phyloP scores from a whole-genome alignment of 2,113 vertebrate genomes.

The Rhabdomys dilectus region DNA sequence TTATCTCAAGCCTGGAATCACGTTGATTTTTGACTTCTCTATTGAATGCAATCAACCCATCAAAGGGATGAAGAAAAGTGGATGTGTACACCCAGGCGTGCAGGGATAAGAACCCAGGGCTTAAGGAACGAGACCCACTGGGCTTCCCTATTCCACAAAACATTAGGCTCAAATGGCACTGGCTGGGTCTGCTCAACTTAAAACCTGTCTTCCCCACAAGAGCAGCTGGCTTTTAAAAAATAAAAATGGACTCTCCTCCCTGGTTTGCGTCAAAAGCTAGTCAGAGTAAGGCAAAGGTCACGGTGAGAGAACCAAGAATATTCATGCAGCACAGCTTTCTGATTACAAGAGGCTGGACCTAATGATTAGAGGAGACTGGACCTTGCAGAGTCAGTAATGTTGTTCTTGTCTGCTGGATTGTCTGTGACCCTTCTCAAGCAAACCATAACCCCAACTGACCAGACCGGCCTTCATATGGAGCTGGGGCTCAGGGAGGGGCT shows the following conservation, averaged over 20 bases:
- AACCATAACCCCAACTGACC: not conserved
- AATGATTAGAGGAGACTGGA: not conserved
- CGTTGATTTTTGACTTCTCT: not conserved
- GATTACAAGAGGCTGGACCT: not conserved
- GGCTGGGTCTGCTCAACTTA: not conserved
- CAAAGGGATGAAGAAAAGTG: not conserved
- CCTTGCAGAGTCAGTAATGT: not conserved
- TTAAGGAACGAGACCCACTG: not conserved
- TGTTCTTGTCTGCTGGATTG: not conserved
- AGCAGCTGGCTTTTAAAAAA: not conserved
- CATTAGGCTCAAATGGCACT: not conserved
- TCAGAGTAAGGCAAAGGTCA: not conserved
- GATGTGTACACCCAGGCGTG: not conserved
- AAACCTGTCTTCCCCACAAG: too few species aligned
- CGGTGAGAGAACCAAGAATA: too few species aligned
- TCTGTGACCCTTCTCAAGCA: not conserved
- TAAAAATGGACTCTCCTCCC: not conserved
- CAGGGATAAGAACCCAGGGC: not conserved
- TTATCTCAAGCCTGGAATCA: rapidly evolving
- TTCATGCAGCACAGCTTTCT: not conserved
- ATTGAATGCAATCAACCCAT: not conserved
- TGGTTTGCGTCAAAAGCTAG: not conserved
- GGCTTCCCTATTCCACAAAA: not conserved
- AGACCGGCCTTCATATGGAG: not conserved
- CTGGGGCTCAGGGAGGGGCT: not conserved